phyloP scores from a whole-genome alignment of 2,797 vertebrate species.

The Muscicapa striata region DNA sequence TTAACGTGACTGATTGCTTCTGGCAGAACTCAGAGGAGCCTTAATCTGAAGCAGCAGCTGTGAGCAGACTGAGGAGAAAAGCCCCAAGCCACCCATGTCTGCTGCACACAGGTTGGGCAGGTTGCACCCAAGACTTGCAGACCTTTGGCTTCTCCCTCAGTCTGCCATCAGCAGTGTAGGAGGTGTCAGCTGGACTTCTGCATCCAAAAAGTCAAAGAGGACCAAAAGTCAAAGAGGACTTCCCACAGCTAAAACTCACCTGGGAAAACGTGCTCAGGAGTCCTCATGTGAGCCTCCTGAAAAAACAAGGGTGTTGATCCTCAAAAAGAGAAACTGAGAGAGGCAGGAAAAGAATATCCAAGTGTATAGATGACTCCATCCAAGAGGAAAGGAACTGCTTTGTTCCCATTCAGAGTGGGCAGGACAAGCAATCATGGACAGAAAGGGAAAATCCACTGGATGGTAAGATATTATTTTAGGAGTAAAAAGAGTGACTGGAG shows the following conservation, averaged over 20 bases:
- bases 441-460: neutral
- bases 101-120: neutral
- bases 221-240: neutral
- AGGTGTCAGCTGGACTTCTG: neutral
- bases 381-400: neutral
- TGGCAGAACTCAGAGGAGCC: neutral
- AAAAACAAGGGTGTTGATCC: neutral
- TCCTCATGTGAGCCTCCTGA: neutral
- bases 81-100: neutral
- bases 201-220: neutral
- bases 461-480: neutral
- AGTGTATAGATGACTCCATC: neutral
- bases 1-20: conserved; percentile 40
- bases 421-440: neutral
- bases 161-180: neutral
- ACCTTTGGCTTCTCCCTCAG: neutral
- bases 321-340: neutral
- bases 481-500: neutral
- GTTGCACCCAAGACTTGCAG: neutral
- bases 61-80: neutral
- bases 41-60: conserved; percentile 31
- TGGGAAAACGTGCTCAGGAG: neutral
- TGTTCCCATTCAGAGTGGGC: neutral
- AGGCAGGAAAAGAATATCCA: neutral
- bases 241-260: neutral